phyloP scores from a whole-genome alignment of 2,797 vertebrate species.

The Chromis chromis region DNA sequence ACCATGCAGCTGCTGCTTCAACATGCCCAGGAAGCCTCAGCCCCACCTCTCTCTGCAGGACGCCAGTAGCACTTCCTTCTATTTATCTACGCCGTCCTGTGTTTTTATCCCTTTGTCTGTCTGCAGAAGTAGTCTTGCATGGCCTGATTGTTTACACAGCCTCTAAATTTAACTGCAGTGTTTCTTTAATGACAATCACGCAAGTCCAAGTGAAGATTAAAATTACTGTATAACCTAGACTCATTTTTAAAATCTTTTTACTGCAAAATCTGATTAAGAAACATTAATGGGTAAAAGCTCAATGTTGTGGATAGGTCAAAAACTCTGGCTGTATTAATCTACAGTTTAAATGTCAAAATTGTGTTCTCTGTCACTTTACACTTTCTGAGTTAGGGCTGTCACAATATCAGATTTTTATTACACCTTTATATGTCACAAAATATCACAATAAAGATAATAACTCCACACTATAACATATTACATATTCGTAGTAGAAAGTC shows the following conservation, averaged over 20 bases:
- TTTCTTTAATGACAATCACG: background rate
- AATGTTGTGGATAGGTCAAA: background rate
- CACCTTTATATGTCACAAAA: background rate
- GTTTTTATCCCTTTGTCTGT: constrained; percentile 6
- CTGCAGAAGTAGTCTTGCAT: constrained; percentile 34
- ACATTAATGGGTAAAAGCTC: background rate
- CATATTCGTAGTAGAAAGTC: no score
- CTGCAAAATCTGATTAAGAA: background rate
- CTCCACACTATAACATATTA: no score
- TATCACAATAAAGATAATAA: no score
- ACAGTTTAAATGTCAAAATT: constrained; percentile 12
- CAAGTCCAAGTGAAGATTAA: background rate
- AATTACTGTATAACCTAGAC: background rate
- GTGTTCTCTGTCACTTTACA: constrained; percentile 24
- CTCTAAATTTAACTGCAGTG: background rate
- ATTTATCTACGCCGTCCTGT: constrained; percentile 9
- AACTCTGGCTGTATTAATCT: constrained; percentile 5
- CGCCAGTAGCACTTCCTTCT: constrained; percentile 40
- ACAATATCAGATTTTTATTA: background rate
- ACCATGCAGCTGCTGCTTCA: constrained; percentile 92
- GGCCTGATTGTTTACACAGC: background rate
- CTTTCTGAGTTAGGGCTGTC: constrained; percentile 34
- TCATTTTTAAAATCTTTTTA: background rate
- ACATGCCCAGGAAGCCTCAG: constrained; percentile 87
- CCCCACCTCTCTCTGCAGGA: constrained; percentile 78